Evolutionary conservation across 2,888 invertebrate genomes (phyloP).

Genomic region (Xylophagus ater): DNA sequence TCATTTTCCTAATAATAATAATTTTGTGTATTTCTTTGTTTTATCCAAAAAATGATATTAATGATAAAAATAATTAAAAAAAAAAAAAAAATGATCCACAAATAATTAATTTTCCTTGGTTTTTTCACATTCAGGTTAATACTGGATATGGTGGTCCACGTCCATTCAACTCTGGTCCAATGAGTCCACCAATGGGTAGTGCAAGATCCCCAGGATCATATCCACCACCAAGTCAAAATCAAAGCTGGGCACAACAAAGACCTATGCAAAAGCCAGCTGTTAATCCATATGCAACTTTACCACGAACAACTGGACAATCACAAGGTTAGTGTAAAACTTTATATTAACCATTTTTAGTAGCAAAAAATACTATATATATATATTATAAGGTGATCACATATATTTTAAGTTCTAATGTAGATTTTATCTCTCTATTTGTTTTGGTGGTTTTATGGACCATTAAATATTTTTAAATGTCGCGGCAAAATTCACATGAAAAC

Average conservation of each 20-base stretch:
- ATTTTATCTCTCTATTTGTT: too few species aligned
- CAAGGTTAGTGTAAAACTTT: constrained; percentile 32
- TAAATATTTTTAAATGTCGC: too few species aligned
- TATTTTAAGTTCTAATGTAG: too few species aligned
- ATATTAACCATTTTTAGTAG: constrained; percentile 1
- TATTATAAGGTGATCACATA: too few species aligned
- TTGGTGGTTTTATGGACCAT: too few species aligned
- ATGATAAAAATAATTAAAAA: too few species aligned
- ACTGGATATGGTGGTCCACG: constrained; percentile 28
- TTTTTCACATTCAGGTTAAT: constrained; percentile 30
- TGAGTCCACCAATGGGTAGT: constrained; percentile 18
- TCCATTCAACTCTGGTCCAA: constrained; percentile 29
- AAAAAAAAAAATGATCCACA: too few species aligned
- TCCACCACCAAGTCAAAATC: constrained; percentile 25
- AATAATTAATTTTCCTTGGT: too few species aligned
- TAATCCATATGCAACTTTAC: constrained; percentile 37
- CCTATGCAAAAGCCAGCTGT: constrained; percentile 18
- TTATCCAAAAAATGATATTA: too few species aligned
- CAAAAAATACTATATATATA: too few species aligned
- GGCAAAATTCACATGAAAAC: too few species aligned
- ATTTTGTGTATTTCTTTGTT: neutral
- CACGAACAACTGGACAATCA: constrained; percentile 31
- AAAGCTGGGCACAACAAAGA: constrained; percentile 16
- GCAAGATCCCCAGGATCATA: constrained; percentile 26
- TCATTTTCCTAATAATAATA: neutral